phyloP scores from a whole-genome alignment of 2,888 invertebrate species.

The Steinernema scapterisci region DNA sequence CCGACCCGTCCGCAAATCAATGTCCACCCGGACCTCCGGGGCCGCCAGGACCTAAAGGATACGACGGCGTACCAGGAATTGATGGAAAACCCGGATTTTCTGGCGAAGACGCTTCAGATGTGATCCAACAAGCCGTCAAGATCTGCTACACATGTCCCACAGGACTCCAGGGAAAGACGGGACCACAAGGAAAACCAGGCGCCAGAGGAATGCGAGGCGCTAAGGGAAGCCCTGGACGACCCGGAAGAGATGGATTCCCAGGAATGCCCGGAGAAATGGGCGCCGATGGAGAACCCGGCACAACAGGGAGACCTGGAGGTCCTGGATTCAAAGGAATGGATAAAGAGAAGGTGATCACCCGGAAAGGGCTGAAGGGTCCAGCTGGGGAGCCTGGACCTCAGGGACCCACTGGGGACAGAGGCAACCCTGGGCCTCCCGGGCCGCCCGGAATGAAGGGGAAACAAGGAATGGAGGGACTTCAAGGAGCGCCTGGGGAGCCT shows the following conservation, averaged over 20 bases:
- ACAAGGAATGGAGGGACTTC: conserved; percentile 3
- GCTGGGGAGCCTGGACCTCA: conserved; percentile 2
- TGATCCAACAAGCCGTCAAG: not conserved
- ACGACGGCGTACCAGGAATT: not conserved
- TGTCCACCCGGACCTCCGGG: not conserved
- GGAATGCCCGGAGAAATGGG: conserved; percentile 26
- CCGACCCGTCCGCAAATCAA: not conserved
- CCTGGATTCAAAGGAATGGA: conserved; percentile 5
- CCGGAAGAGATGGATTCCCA: conserved; percentile 24
- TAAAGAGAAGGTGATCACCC: not conserved
- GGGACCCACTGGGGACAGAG: not conserved
- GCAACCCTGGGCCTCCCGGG: not conserved
- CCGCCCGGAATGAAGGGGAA: not conserved
- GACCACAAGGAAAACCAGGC: not conserved
- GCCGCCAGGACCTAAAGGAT: not conserved
- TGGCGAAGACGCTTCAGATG: not conserved
- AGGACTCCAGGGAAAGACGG: not conserved
- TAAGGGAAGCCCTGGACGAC: not conserved
- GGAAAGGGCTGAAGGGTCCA: not conserved
- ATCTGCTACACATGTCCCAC: conserved; percentile 5
- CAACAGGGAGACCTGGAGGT: not conserved
- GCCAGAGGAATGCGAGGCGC: not conserved
- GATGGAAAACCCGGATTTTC: not conserved
- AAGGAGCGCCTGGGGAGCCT: not conserved
- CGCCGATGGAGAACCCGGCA: not conserved